Evolutionary conservation across 2,113 vertebrate species (phyloP).

Genomic region (Leucopsar rothschildi): DNA sequence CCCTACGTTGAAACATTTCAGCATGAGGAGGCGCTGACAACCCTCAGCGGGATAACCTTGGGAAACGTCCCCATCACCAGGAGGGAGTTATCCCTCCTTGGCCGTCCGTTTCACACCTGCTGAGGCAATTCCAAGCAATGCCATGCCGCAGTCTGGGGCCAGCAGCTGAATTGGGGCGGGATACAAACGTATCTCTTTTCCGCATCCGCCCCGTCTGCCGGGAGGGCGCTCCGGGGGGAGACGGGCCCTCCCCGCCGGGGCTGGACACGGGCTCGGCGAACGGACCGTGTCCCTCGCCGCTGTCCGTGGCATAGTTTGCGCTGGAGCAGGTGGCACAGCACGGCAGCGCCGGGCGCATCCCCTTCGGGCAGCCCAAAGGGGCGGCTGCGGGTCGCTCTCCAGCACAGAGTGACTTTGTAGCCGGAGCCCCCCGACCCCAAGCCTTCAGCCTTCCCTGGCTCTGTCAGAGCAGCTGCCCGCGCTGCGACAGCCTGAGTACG

Average conservation of each 20-base stretch:
- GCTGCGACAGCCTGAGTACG: not conserved
- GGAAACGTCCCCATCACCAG: not conserved
- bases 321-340: not conserved
- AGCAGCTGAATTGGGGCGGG: not conserved
- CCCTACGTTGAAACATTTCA: not conserved
- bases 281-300: not conserved
- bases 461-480: not conserved
- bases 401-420: not conserved
- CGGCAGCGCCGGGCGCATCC: not conserved
- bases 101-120: not conserved
- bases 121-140: not conserved
- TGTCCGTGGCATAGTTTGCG: not conserved
- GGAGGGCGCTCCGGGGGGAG: too few species aligned
- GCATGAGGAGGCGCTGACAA: not conserved
- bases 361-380: not conserved
- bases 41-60: not conserved
- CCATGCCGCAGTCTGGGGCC: not conserved
- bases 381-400: not conserved
- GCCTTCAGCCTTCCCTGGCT: not conserved
- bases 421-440: rapidly evolving
- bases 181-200: too few species aligned
- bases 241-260: not conserved
- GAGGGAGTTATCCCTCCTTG: not conserved
- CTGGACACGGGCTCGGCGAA: not conserved
- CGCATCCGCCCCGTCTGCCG: not conserved